These are phyloP conservation scores for Drosophila santomea DNA, from an alignment of 1,140 invertebrate species.

Conservation along the genomic window DNA sequence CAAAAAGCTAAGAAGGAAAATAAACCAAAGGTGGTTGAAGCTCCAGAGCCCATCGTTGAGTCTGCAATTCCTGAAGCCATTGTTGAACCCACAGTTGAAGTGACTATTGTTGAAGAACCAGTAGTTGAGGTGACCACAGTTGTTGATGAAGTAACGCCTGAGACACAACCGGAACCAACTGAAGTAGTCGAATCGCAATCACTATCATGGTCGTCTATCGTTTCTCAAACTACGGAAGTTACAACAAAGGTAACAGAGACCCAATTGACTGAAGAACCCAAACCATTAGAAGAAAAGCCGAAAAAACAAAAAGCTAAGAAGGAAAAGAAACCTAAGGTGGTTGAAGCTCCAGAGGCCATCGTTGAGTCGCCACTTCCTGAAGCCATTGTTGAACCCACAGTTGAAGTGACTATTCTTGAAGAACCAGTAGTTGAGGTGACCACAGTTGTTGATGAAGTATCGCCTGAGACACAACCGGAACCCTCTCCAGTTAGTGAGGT, in stretches of 20 bases:
- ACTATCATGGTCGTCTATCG: not conserved
- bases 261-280: not conserved
- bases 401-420: not conserved
- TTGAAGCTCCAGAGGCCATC: not conserved
- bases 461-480: not conserved
- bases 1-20: constrained; percentile 37
- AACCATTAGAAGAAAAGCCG: not conserved
- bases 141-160: not conserved
- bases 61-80: not conserved
- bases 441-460: not conserved
- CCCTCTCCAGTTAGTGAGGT: not conserved
- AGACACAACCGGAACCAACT: not conserved
- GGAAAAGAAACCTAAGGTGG: constrained; percentile 25
- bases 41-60: not conserved
- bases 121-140: not conserved
- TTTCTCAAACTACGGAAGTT: not conserved
- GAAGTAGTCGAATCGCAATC: not conserved
- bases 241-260: not conserved
- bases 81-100: not conserved
- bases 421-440: not conserved
- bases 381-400: not conserved
- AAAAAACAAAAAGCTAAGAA: constrained; percentile 18
- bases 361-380: not conserved
- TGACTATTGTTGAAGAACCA: not conserved
- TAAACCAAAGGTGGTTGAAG: constrained; percentile 14